These are phyloP conservation scores for Pipistrellus nathusii DNA, from an alignment of 2,797 vertebrate genomes.

Conservation along the genomic window DNA sequence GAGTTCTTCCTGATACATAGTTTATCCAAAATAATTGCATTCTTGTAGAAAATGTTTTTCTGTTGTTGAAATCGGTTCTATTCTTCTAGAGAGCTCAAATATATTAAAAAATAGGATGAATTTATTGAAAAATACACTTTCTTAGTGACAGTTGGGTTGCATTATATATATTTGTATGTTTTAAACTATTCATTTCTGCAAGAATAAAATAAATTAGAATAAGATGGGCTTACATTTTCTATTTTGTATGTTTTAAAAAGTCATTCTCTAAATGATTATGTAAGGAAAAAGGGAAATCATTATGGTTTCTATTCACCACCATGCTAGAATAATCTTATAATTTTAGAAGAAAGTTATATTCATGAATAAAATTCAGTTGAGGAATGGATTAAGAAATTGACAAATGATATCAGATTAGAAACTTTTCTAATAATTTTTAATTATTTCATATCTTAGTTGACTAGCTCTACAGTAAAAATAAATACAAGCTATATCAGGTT, in stretches of 20 bases:
- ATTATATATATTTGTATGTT: not conserved
- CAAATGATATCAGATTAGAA: not conserved
- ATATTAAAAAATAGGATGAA: not conserved
- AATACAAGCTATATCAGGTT: not conserved
- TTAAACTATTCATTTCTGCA: not conserved
- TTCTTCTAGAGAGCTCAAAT: not conserved
- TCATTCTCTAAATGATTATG: not conserved
- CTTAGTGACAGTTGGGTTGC: not conserved
- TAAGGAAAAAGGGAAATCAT: not conserved
- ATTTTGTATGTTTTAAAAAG: not conserved
- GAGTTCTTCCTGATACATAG: not conserved
- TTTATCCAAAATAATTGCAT: not conserved
- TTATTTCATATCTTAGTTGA: not conserved
- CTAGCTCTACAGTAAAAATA: not conserved
- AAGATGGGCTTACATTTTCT: not conserved
- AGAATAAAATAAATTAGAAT: not conserved
- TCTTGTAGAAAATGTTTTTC: slow-evolving; percentile 9
- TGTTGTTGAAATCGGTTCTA: slow-evolving; percentile 2
- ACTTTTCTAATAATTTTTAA: not conserved
- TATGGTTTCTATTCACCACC: not conserved
- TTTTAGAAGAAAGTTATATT: not conserved
- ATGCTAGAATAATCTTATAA: slow-evolving; percentile 5
- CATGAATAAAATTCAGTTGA: slow-evolving; percentile 38
- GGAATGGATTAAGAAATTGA: not conserved
- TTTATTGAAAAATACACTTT: slow-evolving; percentile 19